Conservation (phyloP, 1,140 invertebrate genomes). For the Gryllus bimaculatus region DNA sequence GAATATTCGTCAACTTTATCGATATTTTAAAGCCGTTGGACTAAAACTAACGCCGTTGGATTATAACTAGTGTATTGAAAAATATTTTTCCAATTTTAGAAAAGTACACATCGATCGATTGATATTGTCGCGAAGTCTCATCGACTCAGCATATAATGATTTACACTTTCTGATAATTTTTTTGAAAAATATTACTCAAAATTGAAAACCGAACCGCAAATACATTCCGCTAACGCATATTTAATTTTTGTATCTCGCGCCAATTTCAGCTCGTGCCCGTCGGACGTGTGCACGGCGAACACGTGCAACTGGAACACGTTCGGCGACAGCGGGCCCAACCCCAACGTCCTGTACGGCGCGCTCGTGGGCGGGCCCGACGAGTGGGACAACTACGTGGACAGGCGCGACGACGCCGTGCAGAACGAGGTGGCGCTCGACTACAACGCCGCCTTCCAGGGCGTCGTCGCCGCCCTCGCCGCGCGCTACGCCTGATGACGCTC, state of each 20-base stretch:
- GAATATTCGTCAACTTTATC: no score
- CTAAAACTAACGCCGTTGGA: no score
- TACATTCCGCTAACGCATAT: no score
- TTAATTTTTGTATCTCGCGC: slow-evolving; percentile 24
- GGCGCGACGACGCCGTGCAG: slow-evolving; percentile 41
- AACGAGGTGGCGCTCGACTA: slow-evolving; percentile 48
- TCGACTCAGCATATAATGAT: no score
- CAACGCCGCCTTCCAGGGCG: slow-evolving; percentile 47
- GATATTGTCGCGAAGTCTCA: no score
- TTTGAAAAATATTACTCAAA: no score
- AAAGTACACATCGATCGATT: no score
- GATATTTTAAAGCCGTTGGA: no score
- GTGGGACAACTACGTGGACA: slow-evolving; percentile 30
- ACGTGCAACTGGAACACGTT: slow-evolving; percentile 44
- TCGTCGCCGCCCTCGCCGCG: slow-evolving; percentile 36
- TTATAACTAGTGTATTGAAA: no score
- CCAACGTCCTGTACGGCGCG: slow-evolving; percentile 38
- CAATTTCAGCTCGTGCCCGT: slow-evolving; percentile 27
- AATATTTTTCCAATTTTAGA: no score
- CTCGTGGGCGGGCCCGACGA: slow-evolving; percentile 18
- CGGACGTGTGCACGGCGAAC: slow-evolving; percentile 23
- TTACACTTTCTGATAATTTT: no score
- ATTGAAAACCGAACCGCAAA: no score
- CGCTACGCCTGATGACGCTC: neutral
- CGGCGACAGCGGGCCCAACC: slow-evolving; percentile 37